Evolutionary conservation across 2,113 vertebrate genomes (phyloP), one percentile per base, ranked within the genome.

Genomic region (Neotoma lepida): DNA sequence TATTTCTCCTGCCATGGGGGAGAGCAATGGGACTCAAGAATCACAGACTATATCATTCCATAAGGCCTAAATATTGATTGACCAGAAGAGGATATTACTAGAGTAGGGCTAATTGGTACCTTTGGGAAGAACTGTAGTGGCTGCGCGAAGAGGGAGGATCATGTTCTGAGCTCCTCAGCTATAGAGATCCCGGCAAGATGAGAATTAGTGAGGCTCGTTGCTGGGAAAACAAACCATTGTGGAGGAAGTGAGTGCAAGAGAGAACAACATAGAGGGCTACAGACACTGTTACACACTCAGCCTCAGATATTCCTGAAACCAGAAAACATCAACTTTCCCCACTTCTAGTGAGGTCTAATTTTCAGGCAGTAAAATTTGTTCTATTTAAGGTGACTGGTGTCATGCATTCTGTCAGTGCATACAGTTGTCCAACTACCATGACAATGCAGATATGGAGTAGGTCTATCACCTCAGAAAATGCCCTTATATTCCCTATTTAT

Each of bases 221-320:
- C 70, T 87, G 80, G 74, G 54, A 95, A 54, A 92, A 82, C 46
- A 95, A 87, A 30, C 20, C 70, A 90, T 51, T 10, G 5, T 30
- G 26, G 63, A 90, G 22, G 51, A 90, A 78, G 41, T 18, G 61
- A 95, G 14, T 26, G 7, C 18, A 88, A 54, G 54, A 90, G 41
- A 77, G 39, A 87, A n/a, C 6, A 51, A 64, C 7, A 9, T 20
- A 26, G 28, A 81, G 26, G 7, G 51, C 49, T 74, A 64, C 84
- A 41, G 49, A 70, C 24, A n/a, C 87, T 46, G 9, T 56, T 70
- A 84, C 30, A 39, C 15, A 64, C 30, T 10, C 13, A 70, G 20
- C 0, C n/a, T 7, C 39, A 81, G 92, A 77, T 51, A 41, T 18
- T 4, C 46, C 61, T 86, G 76, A 73, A 90, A 68, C 3, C 12